Evolutionary conservation across 2,888 invertebrate species (phyloP), one percentile per base, ranked within the genome.

Genomic region (Eilema depressum): DNA sequence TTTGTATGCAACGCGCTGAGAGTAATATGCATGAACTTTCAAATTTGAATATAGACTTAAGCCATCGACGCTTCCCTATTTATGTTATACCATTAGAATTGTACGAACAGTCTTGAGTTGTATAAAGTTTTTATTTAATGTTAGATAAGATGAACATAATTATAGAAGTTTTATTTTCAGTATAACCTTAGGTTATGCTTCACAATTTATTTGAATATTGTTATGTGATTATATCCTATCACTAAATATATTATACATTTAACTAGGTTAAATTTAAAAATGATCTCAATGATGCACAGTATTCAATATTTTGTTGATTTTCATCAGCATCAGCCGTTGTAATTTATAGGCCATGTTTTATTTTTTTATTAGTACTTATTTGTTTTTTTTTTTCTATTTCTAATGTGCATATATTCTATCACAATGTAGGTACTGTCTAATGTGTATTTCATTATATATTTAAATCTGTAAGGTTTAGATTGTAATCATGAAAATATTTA

Each of bases 221-320:
- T 59, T 56, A 63, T 26, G 28, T 41, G 41, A 41, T 14, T 53
- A 17, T 20, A 28, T 30, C 11, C 5, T 37, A n/a, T 59, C 20
- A 30, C 20, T 37, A 66, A 25, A 37, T 59, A n/a, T n/a, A 64
- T 41, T 20, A 64, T 47, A 25, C n/a, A 30, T 63, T 69, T 69
- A 77, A 53, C 72, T 77, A 81, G 74, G 65, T 75, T 79, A 80
- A 79, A 79, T 82, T 82, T 82, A 84, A 81, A 85, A 87, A 87
- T 92, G 93, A 93, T 92, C 93, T 93, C 93, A 91, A 82, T 83
- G 86, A 87, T 92, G 90, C 90, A 86, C 90, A 91, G 92, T 92
- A 92, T 91, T 92, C 80, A 85, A 80, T 85, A 89, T 89, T 85
- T 80, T 76, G 71, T 77, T 81, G 66, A 62, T 75, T 76, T 73